phyloP scores from a whole-genome alignment of 2,797 vertebrate species.

The Hippopotamyrus pictus region DNA sequence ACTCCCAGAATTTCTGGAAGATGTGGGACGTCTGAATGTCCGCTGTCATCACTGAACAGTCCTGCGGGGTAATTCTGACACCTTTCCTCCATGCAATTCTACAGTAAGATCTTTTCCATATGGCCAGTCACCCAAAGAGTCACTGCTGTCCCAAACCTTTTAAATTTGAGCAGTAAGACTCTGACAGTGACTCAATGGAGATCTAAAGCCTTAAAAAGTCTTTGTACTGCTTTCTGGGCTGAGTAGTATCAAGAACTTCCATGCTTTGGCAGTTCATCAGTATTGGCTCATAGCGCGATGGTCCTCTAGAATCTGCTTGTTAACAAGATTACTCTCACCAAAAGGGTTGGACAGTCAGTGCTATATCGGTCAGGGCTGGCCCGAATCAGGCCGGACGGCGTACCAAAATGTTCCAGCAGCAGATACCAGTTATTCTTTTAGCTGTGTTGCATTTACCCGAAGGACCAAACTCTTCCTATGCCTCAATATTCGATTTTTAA shows the following conservation, averaged over 20 bases:
- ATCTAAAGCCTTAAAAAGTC: background rate
- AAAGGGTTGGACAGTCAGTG: background rate
- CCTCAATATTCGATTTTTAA: background rate
- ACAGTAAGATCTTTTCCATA: background rate
- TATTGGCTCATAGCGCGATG: background rate
- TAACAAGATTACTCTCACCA: background rate
- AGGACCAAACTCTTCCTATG: background rate
- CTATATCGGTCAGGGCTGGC: background rate
- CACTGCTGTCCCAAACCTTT: background rate
- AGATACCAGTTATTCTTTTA: background rate
- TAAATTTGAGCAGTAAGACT: background rate
- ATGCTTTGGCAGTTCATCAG: background rate
- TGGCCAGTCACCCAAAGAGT: background rate
- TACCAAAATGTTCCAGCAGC: background rate
- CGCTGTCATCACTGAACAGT: background rate
- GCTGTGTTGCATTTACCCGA: background rate
- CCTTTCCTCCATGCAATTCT: background rate
- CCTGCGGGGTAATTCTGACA: background rate
- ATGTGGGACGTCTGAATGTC: background rate
- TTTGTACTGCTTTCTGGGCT: background rate
- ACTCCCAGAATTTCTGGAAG: background rate
- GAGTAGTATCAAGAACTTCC: background rate
- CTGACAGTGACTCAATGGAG: background rate
- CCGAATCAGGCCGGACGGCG: background rate
- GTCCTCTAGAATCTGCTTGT: background rate